A percentile compares a stretch with the other conserved stretches of the same genome.
These are phyloP conservation scores for Spisula solida DNA, from an alignment of 2,888 invertebrate species.

Conservation along the genomic window DNA sequence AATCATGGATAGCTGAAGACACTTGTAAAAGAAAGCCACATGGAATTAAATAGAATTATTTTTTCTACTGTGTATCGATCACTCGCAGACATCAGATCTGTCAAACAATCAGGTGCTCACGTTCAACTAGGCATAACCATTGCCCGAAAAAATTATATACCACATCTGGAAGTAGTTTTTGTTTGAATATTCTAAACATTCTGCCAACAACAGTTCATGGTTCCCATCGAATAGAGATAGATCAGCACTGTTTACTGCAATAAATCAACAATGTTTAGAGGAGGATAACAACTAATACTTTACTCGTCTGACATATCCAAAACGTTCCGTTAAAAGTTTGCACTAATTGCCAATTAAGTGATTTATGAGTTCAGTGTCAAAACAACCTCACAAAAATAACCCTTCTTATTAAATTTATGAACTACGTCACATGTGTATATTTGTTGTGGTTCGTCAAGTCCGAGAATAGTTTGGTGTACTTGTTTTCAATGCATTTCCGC, in stretches of 20 bases:
- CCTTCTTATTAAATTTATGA: not conserved
- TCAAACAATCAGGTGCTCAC: not conserved
- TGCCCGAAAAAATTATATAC: not conserved
- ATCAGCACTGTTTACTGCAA: not conserved
- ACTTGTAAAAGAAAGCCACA: not conserved
- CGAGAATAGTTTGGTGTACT: no score
- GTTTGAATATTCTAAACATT: not conserved
- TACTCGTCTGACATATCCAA: not conserved
- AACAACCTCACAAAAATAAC: not conserved
- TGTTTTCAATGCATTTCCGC: no score
- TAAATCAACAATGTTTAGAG: not conserved
- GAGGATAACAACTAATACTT: not conserved
- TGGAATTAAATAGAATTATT: not conserved
- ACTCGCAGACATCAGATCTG: not conserved
- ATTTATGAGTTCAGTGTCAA: not conserved
- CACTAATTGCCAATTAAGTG: constrained; percentile 9
- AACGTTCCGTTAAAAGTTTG: not conserved
- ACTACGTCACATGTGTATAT: no score
- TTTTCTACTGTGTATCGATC: not conserved
- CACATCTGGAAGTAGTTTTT: not conserved
- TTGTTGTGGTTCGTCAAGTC: no score
- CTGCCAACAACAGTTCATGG: not conserved
- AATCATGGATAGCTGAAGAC: not conserved
- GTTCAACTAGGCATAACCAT: not conserved
- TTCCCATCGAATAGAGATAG: not conserved